These are phyloP conservation scores for Thereva nobilitata DNA, from an alignment of 2,888 invertebrate species.

Conservation along the genomic window DNA sequence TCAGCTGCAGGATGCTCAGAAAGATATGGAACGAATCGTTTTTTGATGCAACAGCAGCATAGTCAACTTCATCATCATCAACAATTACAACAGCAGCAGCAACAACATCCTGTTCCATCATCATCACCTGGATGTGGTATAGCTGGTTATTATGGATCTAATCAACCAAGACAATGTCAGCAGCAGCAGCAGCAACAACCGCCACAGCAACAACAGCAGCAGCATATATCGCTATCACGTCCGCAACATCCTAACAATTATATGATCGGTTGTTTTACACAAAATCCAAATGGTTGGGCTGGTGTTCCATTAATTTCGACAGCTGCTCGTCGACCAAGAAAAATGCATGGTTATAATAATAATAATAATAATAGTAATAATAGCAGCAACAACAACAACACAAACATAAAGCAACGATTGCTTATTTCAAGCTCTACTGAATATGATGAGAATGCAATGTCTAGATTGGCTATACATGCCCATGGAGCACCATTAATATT, in stretches of 20 bases:
- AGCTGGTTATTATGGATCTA: constrained; percentile 22
- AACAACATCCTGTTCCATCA: constrained; percentile 29
- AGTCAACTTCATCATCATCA: constrained; percentile 3
- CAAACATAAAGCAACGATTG: constrained; percentile 24
- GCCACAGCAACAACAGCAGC: constrained; percentile 43
- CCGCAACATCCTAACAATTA: constrained; percentile 25
- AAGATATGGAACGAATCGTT: constrained; percentile 32
- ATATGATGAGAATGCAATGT: constrained; percentile 58
- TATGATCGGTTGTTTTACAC: constrained; percentile 41
- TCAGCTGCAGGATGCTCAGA: constrained; percentile 31
- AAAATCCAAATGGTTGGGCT: constrained; percentile 67
- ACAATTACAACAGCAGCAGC: neutral
- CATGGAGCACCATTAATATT: constrained; percentile 84
- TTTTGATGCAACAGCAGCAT: constrained; percentile 34
- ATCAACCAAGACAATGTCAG: constrained; percentile 38
- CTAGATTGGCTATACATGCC: constrained; percentile 79
- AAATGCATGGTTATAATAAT: constrained; percentile 42
- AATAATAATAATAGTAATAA: constrained; percentile 18
- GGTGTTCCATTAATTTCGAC: constrained; percentile 82
- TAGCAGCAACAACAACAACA: constrained; percentile 15
- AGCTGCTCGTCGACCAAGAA: constrained; percentile 62
- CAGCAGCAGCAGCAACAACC: constrained; percentile 40
- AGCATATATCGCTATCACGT: constrained; percentile 33
- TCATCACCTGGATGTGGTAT: constrained; percentile 4
- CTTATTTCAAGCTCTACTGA: constrained; percentile 42